Evolutionary conservation across 2,888 invertebrate genomes (phyloP).

Genomic region (Drosophila greeni): DNA sequence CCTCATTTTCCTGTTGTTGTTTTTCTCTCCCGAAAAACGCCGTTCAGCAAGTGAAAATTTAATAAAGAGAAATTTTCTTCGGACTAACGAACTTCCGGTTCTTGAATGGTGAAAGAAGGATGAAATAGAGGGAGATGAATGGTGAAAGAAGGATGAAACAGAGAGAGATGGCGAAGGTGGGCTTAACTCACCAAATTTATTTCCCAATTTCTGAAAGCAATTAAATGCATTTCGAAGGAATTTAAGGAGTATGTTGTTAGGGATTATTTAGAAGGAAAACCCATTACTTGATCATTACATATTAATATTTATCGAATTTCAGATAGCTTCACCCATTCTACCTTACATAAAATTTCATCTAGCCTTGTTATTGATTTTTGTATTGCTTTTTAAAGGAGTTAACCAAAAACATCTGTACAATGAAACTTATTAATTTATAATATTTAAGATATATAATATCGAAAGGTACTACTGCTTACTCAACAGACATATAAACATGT

Average conservation of each 20-base stretch:
- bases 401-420: too few relatives aligned
- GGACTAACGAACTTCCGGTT: slow-evolving; percentile 65
- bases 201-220: slow-evolving; percentile 33
- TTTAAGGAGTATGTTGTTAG: neutral
- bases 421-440: too few relatives aligned
- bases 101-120: slow-evolving; percentile 27
- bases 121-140: slow-evolving; percentile 7
- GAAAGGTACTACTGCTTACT: too few relatives aligned
- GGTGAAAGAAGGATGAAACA: neutral
- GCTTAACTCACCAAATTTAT: slow-evolving; percentile 38
- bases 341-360: too few relatives aligned
- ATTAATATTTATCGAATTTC: neutral
- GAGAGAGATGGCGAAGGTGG: slow-evolving; percentile 9
- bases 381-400: too few relatives aligned
- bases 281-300: neutral
- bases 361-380: too few relatives aligned
- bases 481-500: too few relatives aligned
- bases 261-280: neutral
- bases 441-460: too few relatives aligned
- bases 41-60: slow-evolving; percentile 61
- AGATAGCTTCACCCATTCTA: too few relatives aligned
- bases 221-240: slow-evolving; percentile 39
- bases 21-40: slow-evolving; percentile 32
- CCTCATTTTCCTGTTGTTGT: slow-evolving; percentile 53
- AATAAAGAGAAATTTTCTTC: slow-evolving; percentile 64